A percentile compares a stretch with the other conserved stretches of the same genome.
These are phyloP conservation scores for Clavelina lepadiformis DNA, from an alignment of 23 tunicate species.

Conservation along the genomic window DNA sequence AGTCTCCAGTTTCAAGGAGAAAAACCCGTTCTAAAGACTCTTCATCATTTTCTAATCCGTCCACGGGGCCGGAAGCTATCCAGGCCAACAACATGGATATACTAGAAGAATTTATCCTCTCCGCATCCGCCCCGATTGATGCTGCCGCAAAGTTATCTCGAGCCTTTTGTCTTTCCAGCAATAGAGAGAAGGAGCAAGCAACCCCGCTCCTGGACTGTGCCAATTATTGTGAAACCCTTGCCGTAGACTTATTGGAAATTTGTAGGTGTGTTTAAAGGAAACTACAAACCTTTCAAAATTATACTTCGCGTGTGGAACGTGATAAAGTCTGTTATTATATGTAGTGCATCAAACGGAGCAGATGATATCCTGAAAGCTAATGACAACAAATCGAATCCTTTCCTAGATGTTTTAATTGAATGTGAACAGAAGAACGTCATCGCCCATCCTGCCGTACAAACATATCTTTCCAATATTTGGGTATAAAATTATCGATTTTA, in stretches of 20 bases:
- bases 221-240: constrained; percentile 53
- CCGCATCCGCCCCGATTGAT: constrained; percentile 74
- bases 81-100: constrained; percentile 56
- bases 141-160: constrained; percentile 73
- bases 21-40: not conserved
- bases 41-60: not conserved
- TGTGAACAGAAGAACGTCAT: constrained; percentile 91
- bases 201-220: constrained; percentile 72
- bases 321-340: not conserved
- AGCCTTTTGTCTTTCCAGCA: constrained; percentile 62
- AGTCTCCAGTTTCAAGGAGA: constrained; percentile 20
- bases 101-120: constrained; percentile 71
- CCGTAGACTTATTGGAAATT: constrained; percentile 78
- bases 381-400: constrained; percentile 68
- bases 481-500: constrained; percentile 16
- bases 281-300: not conserved
- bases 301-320: not conserved
- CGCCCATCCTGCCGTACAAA: constrained; percentile 83
- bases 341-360: constrained; percentile 74
- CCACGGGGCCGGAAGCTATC: not conserved
- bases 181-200: constrained; percentile 70
- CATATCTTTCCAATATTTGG: constrained; percentile 89
- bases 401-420: constrained; percentile 80
- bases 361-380: constrained; percentile 78
- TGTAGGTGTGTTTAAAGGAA: constrained; percentile 52